Evolutionary conservation across 2,113 vertebrate species (phyloP).

Genomic region (Oplegnathus fasciatus): DNA sequence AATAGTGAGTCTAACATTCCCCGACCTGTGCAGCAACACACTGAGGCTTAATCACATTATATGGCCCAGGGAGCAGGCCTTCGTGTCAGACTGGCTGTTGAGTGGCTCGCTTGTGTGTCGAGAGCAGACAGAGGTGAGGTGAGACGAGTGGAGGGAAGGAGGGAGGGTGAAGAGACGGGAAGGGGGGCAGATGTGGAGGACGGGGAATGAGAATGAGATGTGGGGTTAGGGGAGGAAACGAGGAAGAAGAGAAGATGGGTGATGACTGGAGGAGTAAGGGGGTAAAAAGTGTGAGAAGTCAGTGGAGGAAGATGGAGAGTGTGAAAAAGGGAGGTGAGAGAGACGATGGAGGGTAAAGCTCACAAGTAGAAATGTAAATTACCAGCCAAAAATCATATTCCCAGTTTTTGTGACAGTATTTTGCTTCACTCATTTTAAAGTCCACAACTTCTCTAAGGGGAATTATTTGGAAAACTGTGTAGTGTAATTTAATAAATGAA

Average conservation of each 20-base stretch:
- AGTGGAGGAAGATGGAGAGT: constrained; percentile 25
- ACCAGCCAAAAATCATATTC: neutral
- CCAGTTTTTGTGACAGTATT: neutral
- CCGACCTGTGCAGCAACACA: constrained; percentile 52
- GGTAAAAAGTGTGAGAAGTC: constrained; percentile 6
- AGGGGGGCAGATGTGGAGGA: neutral
- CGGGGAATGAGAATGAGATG: constrained; percentile 14
- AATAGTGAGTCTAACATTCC: constrained; percentile 61
- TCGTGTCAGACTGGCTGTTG: constrained; percentile 59
- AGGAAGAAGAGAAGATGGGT: constrained; percentile 15
- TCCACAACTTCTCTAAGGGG: neutral
- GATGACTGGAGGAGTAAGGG: constrained; percentile 5
- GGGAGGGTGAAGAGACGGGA: neutral
- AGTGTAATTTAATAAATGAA: neutral
- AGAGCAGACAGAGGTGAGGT: constrained; percentile 61
- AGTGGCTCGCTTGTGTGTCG: constrained; percentile 59
- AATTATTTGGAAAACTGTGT: neutral
- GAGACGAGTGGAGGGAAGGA: constrained; percentile 35
- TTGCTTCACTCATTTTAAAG: neutral
- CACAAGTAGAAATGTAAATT: neutral
- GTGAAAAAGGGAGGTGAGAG: neutral
- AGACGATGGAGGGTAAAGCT: constrained; percentile 3
- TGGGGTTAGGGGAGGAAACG: neutral
- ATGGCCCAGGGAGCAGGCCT: constrained; percentile 73
- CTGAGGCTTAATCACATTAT: constrained; percentile 72